These are phyloP conservation scores for Prenolepis imparis DNA, from an alignment of 2,888 invertebrate species.

Conservation along the genomic window DNA sequence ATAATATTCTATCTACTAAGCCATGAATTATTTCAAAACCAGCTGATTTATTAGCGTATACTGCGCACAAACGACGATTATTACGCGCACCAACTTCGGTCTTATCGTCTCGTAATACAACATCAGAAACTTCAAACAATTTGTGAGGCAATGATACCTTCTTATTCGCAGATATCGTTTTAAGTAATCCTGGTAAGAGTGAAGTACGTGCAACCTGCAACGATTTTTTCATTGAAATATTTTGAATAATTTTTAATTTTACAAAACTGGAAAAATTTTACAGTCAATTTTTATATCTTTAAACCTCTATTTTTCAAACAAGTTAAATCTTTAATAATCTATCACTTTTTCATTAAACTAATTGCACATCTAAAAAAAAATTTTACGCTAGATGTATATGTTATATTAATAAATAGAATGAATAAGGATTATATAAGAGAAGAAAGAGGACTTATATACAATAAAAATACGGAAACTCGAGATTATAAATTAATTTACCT, in stretches of 20 bases:
- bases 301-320: neutral
- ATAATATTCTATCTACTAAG: constrained; percentile 96
- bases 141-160: constrained; percentile 98
- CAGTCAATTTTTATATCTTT: neutral
- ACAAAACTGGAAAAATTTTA: neutral
- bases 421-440: no score
- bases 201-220: constrained; percentile 93
- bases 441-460: no score
- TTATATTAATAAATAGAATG: neutral
- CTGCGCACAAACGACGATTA: constrained; percentile 94
- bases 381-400: neutral
- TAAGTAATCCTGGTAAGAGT: constrained; percentile 96
- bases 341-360: neutral
- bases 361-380: neutral
- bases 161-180: constrained; percentile 97
- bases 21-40: constrained; percentile 99
- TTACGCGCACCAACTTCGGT: constrained; percentile 97
- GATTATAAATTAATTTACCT: constrained; percentile 85
- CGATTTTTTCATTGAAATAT: neutral
- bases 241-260: neutral
- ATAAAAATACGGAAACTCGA: neutral
- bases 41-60: constrained; percentile 96
- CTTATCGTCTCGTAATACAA: constrained; percentile 92
- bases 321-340: neutral
- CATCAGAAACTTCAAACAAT: constrained; percentile 98